Evolutionary conservation across 92 coral and sea anemone genomes (phyloP), one percentile per base, ranked within the genome.

Genomic region (Parazoanthus swiftii): DNA sequence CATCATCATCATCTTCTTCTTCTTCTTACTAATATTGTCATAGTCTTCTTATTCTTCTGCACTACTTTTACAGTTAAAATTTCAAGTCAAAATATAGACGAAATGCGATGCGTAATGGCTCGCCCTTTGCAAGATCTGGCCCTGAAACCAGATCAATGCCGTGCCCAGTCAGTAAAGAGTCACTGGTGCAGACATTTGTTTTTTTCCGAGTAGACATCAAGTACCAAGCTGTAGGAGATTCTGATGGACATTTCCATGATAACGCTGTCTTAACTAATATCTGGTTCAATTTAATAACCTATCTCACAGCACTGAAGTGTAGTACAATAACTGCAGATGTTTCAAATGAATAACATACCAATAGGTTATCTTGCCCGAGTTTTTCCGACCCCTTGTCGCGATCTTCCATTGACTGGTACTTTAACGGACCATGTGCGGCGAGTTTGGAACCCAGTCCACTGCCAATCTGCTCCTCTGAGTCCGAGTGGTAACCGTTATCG

Each of bases 401-500:
- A 23, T 44, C 59, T 42, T 77, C 33, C 44, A 21, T 8, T 26
- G 46, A 4, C n/a, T 3, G 42, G 44, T 54, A 51, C 35, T 13
- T 51, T 23, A 80, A 6, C 44, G 35, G 25, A 80, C 71, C 83
- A 35, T 33, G 85, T 35, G 73, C n/a, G 9, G 33, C 14, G 4
- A 36, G 83, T 29, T 80, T 80, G 65, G 85, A 56, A 56, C 70
- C 85, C 85, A 80, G 85, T 80, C 68, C 85, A 80, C 46, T 58
- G 15, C 58, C 50, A 6, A 37, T 5, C 16, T 56, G 85, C 72
- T 80, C 85, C 2, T 80, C 85, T 20, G 72, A 35, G 36, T 80
- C 85, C 25, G 85, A 80, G 85, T 80, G 85, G 43, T 80, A 80
- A 5, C 85, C 85, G 33, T 80, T 80, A 20, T 80, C 85, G 50